phyloP scores from a whole-genome alignment of 2,888 invertebrate genomes.

The Dicyrtoma fusca region DNA sequence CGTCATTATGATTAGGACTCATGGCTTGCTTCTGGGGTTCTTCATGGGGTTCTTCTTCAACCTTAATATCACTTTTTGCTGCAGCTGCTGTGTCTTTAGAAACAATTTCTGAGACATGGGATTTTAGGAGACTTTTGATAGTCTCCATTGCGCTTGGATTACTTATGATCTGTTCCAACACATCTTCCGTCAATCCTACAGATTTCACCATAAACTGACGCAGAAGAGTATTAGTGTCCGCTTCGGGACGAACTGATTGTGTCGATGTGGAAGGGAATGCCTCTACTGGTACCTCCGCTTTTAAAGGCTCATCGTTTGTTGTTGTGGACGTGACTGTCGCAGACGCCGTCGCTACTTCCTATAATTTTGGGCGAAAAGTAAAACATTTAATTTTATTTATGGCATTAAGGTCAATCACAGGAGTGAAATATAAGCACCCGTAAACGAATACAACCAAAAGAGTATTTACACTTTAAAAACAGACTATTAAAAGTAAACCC shows the following conservation, averaged over 20 bases:
- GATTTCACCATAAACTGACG: slow-evolving; percentile 41
- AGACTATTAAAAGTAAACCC: no score
- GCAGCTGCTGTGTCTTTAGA: neutral
- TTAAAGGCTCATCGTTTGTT: neutral
- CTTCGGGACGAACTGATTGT: neutral
- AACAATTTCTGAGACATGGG: slow-evolving; percentile 34
- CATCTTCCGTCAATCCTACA: slow-evolving; percentile 28
- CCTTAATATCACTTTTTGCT: neutral
- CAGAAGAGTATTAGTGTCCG: slow-evolving; percentile 39
- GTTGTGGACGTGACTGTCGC: neutral
- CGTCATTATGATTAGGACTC: slow-evolving; percentile 18
- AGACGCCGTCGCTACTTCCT: no score
- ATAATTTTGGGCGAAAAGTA: no score
- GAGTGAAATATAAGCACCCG: no score
- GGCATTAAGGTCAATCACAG: no score
- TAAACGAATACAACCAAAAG: no score
- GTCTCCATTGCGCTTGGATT: slow-evolving; percentile 39
- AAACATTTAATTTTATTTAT: no score
- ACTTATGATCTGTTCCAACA: slow-evolving; percentile 35
- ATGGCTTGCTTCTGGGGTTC: neutral
- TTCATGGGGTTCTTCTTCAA: neutral
- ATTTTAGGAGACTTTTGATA: slow-evolving; percentile 38
- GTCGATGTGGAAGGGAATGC: neutral
- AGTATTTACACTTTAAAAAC: no score
- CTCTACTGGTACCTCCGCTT: neutral